Evolutionary conservation across 92 coral and sea anemone genomes (phyloP), one percentile per base, ranked within the genome.

Genomic region (Chrysogorgia sp.): DNA sequence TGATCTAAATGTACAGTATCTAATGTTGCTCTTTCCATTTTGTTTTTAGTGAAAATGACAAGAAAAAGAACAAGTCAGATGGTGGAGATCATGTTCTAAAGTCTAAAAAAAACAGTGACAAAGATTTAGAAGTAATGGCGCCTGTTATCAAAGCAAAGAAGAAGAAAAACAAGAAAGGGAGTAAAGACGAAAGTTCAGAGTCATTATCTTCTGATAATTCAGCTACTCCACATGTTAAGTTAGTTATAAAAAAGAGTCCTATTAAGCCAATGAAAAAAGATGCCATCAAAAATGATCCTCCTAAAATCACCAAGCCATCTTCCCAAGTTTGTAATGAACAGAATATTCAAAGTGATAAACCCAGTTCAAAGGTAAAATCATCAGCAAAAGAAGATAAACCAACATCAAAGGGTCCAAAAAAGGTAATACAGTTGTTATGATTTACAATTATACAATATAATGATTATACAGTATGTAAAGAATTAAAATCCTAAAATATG

Each of bases 201-300:
- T 8, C 58, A 13, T 40, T 77, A 4, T 21, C 29, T 32, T 26
- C 57, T 62, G 57, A 28, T 49, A 40, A 34, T 34, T 15, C 41
- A 78, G 0, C 77, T 63, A 32, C 45, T 63, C 29, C 81, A 74
- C 96, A 76, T 64, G 92, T 93, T 23, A 93, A 90, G 72, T 72
- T 93, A n/a, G 89, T 90, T 47, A 93, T 93, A 33, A 93, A 93
- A 37, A 93, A 89, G 63, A 58, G 71, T 58, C 67, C 80, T n/a
- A 31, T 72, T 14, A 37, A 56, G 3, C 22, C 40, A 31, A 63
- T 45, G 58, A 28, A 28, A 66, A 40, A 62, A 77, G 59, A 49
- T 79, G 59, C 40, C 70, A 80, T 48, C 41, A 30, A 22, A 14
- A 55, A 82, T 22, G 47, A 63, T 24, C 4, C 41, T 4, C 3